Evolutionary conservation across 2,797 vertebrate genomes (phyloP), one percentile per base, ranked within the genome.

Genomic region (Dromococcyx pavoninus): DNA sequence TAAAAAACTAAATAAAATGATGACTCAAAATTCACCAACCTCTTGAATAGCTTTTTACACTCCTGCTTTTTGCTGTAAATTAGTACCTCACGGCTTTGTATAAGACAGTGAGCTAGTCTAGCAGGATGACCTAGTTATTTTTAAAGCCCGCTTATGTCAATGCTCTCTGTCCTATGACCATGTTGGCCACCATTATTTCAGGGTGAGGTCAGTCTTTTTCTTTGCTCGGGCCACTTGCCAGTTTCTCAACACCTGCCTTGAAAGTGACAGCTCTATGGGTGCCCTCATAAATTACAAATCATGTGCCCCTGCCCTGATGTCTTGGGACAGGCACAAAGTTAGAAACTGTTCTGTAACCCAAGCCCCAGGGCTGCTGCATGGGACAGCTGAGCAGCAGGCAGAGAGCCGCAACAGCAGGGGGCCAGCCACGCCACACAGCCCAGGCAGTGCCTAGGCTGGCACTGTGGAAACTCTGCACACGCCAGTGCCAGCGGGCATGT

Each of bases 281-380:
- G 98, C 98, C 98, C 98, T 98, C 99, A 98, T 99, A 99, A 99
- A 99, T 99, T 99, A 99, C 90, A 96, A 95, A 98, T 99, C 99
- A 99, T 99, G 99, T 99, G 99, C 98, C 96, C 97, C 97, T 98
- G 95, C 98, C 98, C 98, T 97, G 97, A 96, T 97, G 97, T 97
- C 96, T 97, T 98, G 97, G 97, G 98, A 98, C 97, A 97, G 89
- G 97, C 98, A 98, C 98, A 97, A 98, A 99, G 98, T 99, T 98
- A 99, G 98, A 98, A 98, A 98, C 97, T 98, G 98, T 96, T 96
- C 98, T 98, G 98, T 98, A 99, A 99, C 98, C 96, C 98, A 98
- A 99, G 98, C 98, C 97, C 97, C 21, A 28, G 93, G 91, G 96
- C 97, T 97, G 91, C 96, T 95, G 96, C 97, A 91, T 97, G 92